Conservation (phyloP, 2,797 vertebrate species). For the Hippocampus kuda region DNA sequence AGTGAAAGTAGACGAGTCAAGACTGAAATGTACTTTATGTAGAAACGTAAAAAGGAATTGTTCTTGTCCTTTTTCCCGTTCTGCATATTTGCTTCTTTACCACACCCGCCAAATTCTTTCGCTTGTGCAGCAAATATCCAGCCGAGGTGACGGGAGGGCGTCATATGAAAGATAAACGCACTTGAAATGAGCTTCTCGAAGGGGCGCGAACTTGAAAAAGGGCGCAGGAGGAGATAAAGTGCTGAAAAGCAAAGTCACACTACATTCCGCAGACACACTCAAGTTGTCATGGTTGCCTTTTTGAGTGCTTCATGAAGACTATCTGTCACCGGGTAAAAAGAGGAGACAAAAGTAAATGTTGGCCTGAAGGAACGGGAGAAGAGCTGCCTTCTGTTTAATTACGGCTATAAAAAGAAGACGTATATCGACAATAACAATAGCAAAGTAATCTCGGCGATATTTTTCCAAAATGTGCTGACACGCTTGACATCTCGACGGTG, state of each 20-base stretch:
- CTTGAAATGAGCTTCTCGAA: conserved; percentile 14
- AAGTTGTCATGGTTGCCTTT: conserved; percentile 38
- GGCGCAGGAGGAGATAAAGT: conserved; percentile 15
- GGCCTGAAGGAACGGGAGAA: conserved; percentile 29
- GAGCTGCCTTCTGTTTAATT: conserved; percentile 28
- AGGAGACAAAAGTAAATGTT: conserved; percentile 22
- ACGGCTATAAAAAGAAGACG: conserved; percentile 21
- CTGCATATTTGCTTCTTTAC: neutral
- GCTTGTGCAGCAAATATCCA: neutral
- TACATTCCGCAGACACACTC: conserved; percentile 3
- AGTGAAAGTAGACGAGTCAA: neutral
- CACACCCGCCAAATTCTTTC: neutral
- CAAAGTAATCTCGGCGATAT: conserved; percentile 44
- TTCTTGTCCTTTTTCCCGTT: neutral
- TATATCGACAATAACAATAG: conserved; percentile 40
- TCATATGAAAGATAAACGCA: conserved; percentile 28
- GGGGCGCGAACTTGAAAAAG: conserved; percentile 23
- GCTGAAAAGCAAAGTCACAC: conserved; percentile 5
- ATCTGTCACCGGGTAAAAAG: conserved; percentile 34
- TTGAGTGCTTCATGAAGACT: conserved; percentile 45
- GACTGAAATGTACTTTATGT: neutral
- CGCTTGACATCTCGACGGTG: conserved; percentile 33
- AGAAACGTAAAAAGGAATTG: neutral
- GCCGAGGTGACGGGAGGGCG: neutral
- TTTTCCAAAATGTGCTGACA: conserved; percentile 56